Conservation (phyloP, 2,113 vertebrate genomes). For the Esox niger region DNA sequence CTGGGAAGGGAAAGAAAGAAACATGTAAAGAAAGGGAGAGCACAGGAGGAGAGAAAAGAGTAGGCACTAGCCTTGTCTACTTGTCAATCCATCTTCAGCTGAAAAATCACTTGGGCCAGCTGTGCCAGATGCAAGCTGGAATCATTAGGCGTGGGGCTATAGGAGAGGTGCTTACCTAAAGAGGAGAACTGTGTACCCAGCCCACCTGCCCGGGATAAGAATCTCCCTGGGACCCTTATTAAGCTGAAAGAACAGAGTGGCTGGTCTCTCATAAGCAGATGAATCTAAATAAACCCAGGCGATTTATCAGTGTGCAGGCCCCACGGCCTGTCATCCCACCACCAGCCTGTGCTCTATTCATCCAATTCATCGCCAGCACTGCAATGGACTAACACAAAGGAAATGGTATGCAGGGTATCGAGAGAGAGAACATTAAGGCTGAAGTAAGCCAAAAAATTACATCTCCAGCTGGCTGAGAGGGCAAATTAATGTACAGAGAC, state of each 20-base stretch:
- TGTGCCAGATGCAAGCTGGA: conserved; percentile 58
- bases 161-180: conserved; percentile 58
- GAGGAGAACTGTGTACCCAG: conserved; percentile 42
- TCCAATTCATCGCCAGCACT: conserved; percentile 40
- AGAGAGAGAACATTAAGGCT: conserved; percentile 24
- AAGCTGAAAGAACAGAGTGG: conserved; percentile 50
- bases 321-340: conserved; percentile 53
- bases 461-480: conserved; percentile 44
- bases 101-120: conserved; percentile 45
- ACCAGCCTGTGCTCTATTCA: conserved; percentile 42
- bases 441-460: conserved; percentile 42
- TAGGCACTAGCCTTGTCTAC: conserved; percentile 4
- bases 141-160: conserved; percentile 58
- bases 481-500: conserved; percentile 40
- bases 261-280: conserved; percentile 61
- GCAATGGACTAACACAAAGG: conserved; percentile 45
- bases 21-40: neutral
- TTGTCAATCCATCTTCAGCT: conserved; percentile 39
- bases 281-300: conserved; percentile 60
- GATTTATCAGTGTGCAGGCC: conserved; percentile 61
- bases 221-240: conserved; percentile 58
- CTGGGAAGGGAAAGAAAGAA: neutral
- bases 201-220: conserved; percentile 55
- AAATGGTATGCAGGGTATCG: conserved; percentile 49
- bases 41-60: neutral